Base-by-base conservation (phyloP, 2,888 invertebrate genomes). In the Blastobasis adustella region DNA sequence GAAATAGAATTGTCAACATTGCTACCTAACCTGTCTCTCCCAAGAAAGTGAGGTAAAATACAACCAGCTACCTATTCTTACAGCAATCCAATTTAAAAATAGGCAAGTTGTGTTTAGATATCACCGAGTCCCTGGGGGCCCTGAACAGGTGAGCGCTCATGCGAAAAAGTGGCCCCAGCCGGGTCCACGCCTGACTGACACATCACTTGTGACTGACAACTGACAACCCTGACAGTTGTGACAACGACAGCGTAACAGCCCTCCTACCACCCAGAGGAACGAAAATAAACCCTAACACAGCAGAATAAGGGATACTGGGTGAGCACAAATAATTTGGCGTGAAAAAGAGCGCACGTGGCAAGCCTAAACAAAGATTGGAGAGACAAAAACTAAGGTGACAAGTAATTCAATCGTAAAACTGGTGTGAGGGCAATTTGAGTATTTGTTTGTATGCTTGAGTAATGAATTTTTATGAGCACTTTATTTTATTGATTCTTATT, bases 101-200 rank as follows among this genome's bases (percentile, higher is more conserved):
- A 23, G 23, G 23, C 23, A 2, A 23, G 23, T 23, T 23, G 23
- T 23, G 23, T 23, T 23, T 23, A 23, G 23, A 23, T 23, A 23
- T 23, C 23, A 1, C 23, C 23, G 23, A 23, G 23, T 23, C 23
- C 23, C 23, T 23, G 23, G 46, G 49, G 55, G 61, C 73, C 71
- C 74, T 72, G 77, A 81, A 71, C 73, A 77, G 72, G 75, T 74
- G 79, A 66, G 75, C 78, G 71, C 73, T 80, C 79, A 79, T 73
- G 81, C 82, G 81, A 76, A 79, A 85, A 84, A 83, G 77, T 80
- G 74, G 76, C 68, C 69, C 71, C 63, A 65, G 69, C 71, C 68
- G 74, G 76, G 68, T 69, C 71, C 63, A 65, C 70, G 72, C 68
- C 65, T 73, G 77, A 67, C 71, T 82, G 78, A 76, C 76, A 77